Conservation (phyloP, 2,113 vertebrate species). For the Prinia subflava region DNA sequence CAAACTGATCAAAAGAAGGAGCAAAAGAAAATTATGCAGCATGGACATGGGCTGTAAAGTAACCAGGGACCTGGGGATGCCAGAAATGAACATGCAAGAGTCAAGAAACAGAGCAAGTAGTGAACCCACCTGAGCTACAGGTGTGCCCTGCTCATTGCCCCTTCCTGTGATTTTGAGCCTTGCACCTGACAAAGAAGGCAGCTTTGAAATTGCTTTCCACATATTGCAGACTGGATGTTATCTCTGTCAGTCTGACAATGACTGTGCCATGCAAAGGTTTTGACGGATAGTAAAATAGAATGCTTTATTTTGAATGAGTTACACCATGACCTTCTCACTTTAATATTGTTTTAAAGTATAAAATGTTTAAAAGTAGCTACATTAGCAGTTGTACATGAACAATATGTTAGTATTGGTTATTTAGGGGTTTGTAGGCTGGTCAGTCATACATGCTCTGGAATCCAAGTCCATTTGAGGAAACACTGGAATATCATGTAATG, state of each 20-base stretch:
- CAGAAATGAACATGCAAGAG: accelerated
- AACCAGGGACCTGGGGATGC: not conserved
- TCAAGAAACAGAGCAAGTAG: not conserved
- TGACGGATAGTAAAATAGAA: not conserved
- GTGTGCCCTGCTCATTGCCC: not conserved
- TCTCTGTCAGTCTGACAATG: not conserved
- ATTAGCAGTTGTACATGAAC: not conserved
- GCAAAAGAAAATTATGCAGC: not conserved
- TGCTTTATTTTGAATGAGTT: not conserved
- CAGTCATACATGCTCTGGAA: not conserved
- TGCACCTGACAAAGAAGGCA: not conserved
- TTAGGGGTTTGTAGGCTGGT: not conserved
- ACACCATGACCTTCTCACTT: not conserved
- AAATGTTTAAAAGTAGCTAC: not conserved
- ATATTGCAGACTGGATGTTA: accelerated
- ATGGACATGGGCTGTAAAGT: too few species aligned
- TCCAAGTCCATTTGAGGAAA: not conserved
- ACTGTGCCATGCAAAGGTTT: not conserved
- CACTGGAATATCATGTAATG: not conserved
- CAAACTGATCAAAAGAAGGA: not conserved
- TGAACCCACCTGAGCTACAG: not conserved
- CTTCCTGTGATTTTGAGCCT: not conserved
- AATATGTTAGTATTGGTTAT: not conserved
- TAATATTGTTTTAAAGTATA: not conserved
- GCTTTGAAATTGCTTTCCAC: not conserved